Base-by-base conservation (phyloP, 2,888 invertebrate genomes). In the Mesorhabditis belari region DNA sequence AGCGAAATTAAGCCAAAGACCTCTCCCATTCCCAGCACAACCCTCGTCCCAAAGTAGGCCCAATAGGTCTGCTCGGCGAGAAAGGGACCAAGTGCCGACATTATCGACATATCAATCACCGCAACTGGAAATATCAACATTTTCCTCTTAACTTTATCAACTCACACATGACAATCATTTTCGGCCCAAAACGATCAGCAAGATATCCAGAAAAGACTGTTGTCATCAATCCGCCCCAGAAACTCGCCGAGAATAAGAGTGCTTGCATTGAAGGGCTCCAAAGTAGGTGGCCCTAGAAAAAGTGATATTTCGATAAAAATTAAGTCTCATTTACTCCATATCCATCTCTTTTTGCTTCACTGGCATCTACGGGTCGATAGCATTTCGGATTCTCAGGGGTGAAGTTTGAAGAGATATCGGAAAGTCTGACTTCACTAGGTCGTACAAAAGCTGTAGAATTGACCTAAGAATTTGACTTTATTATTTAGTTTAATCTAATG, bases 171-270 rank as follows among this genome's bases (percentile, higher is more conserved):
- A 57, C 56, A 25, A 65, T 27, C 24, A 23, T 21, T 29, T 66
- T 65, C 25, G 65, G 57, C 12, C 58, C 60, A 54, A 57, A 65
- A 24, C 44, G 55, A 51, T 65, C 65, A 4, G 65, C 64, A 26
- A 65, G 12, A 26, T 54, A 57, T 4, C 65, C 65, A n/a, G 61
- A 61, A 24, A 67, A 19, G 17, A 44, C 35, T 17, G 66, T 66
- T n/a, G 65, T 65, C 21, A 64, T n/a, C 35, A 64, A 25, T 50
- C 29, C 29, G 27, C 53, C 58, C 27, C 61, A 65, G 61, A 66
- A 65, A 3, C 61, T 49, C 21, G 65, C 61, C 12, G 44, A 35
- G n/a, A 35, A 35, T 9, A 35, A n/a, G 12, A 35, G 44, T 17
- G 12, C n/a, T 35, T n/a, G 44, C 12, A n/a, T 17, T 17, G 44